Conservation (phyloP, 1,140 invertebrate genomes). For the Aphis gossypii region DNA sequence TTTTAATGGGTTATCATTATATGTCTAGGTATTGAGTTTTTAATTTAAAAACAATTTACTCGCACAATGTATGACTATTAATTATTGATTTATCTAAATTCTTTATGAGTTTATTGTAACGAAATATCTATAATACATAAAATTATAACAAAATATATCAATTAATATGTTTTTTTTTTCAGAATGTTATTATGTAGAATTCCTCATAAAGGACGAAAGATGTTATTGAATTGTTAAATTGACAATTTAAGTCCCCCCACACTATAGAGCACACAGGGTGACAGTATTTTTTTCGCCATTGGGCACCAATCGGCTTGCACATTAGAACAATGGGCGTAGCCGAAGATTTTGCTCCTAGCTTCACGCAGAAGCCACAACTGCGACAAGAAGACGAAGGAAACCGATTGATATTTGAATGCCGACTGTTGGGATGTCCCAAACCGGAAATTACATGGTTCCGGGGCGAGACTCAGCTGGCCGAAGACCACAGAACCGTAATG, state of each 20-base stretch:
- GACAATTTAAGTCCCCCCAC: background rate
- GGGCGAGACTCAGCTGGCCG: constrained; percentile 81
- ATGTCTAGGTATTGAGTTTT: background rate
- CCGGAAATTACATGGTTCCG: constrained; percentile 92
- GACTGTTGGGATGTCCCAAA: constrained; percentile 84
- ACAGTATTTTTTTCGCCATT: background rate
- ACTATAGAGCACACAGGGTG: constrained; percentile 66
- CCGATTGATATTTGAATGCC: constrained; percentile 93
- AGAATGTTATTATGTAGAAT: constrained; percentile 20
- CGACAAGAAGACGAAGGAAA: constrained; percentile 96
- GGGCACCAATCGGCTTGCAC: background rate
- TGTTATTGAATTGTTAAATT: constrained; percentile 23
- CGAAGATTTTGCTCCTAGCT: constrained; percentile 96
- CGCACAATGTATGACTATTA: background rate
- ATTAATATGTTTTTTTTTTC: constrained; percentile 2
- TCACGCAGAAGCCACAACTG: constrained; percentile 95
- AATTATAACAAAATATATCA: background rate
- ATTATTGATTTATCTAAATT: background rate
- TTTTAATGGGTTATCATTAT: background rate
- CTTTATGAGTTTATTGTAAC: background rate
- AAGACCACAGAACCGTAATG: constrained; percentile 84
- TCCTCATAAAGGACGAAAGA: constrained; percentile 4
- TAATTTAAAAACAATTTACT: background rate
- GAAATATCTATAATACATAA: background rate
- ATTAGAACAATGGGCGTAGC: constrained; percentile 74